A percentile compares a stretch with the other conserved stretches of the same genome.
Conservation (phyloP, 2,113 vertebrate genomes). For the Mastomys natalensis region DNA sequence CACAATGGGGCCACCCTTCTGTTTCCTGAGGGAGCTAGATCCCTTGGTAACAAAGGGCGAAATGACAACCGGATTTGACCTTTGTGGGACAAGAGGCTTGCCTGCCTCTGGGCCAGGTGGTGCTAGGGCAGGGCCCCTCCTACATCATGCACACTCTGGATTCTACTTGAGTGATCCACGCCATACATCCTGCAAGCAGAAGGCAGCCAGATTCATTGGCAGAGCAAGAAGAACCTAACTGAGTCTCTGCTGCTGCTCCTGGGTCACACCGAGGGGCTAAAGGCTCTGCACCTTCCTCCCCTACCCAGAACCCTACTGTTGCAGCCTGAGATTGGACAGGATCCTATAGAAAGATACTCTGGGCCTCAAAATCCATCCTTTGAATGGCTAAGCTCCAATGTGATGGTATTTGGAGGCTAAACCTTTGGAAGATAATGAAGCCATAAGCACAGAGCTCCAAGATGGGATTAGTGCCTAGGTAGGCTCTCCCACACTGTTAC, state of each 20-base stretch:
- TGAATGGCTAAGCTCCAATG: background rate
- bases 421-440: background rate
- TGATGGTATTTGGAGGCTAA: background rate
- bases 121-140: background rate
- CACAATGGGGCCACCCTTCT: conserved; percentile 2
- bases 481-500: background rate
- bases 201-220: background rate
- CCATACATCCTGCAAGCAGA: rapidly evolving
- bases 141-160: background rate
- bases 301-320: no score
- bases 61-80: conserved; percentile 44
- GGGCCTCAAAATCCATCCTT: background rate
- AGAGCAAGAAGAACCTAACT: background rate
- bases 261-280: background rate
- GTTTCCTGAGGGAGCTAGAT: conserved; percentile 49
- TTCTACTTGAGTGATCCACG: background rate
- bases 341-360: background rate
- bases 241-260: background rate
- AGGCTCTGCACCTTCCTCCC: no score
- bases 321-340: background rate
- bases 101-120: background rate
- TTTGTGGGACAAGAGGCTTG: background rate
- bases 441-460: background rate
- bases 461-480: background rate
- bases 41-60: background rate